phyloP scores from a whole-genome alignment of 1,140 invertebrate genomes.

The Hycleus phaleratus region DNA sequence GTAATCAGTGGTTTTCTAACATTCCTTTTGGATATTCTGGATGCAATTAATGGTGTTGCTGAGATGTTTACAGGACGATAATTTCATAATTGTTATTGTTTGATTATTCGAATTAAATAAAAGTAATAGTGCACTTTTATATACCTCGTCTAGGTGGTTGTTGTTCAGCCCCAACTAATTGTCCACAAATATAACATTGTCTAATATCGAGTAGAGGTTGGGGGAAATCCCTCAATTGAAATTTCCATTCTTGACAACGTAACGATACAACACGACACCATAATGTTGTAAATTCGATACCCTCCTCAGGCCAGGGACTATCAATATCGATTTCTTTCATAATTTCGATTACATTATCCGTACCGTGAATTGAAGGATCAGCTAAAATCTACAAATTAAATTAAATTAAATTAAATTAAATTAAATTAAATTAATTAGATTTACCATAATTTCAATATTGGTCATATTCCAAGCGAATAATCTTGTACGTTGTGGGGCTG shows the following conservation, averaged over 20 bases:
- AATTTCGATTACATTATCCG: slow-evolving; percentile 64
- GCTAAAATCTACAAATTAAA: slow-evolving; percentile 52
- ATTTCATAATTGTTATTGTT: too few species aligned
- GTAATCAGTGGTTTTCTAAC: not conserved
- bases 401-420: not conserved
- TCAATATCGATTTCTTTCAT: slow-evolving; percentile 77
- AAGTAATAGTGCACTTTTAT: not conserved
- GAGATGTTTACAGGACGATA: not conserved
- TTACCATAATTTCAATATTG: slow-evolving; percentile 52
- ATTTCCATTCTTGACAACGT: slow-evolving; percentile 74
- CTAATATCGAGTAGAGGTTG: slow-evolving; percentile 81
- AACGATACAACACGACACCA: slow-evolving; percentile 85
- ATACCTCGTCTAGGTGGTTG: slow-evolving; percentile 67
- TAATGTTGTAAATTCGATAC: slow-evolving; percentile 81
- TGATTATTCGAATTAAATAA: not conserved
- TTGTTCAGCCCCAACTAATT: slow-evolving; percentile 84
- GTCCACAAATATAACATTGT: slow-evolving; percentile 80
- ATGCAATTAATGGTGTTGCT: not conserved
- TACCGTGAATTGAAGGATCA: slow-evolving; percentile 77
- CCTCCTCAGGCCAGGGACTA: slow-evolving; percentile 86
- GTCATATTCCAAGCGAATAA: slow-evolving; percentile 75
- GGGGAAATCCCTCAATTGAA: slow-evolving; percentile 92
- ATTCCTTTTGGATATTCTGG: slow-evolving; percentile 2
- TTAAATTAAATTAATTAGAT: not conserved
- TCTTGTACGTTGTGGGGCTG: slow-evolving; percentile 62